These are phyloP conservation scores for Onychomys torridus DNA, from an alignment of 2,797 vertebrate species.

Conservation along the genomic window DNA sequence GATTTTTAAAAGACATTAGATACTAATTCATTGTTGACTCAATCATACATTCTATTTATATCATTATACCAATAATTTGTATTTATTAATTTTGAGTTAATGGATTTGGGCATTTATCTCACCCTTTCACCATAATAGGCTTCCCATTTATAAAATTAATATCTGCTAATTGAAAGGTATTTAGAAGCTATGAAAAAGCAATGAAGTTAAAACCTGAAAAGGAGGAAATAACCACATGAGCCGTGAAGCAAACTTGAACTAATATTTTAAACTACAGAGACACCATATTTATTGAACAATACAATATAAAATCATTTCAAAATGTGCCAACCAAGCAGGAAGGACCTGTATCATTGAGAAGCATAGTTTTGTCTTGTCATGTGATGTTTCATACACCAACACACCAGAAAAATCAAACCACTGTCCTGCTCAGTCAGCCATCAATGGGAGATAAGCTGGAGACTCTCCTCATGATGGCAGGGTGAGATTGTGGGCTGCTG, in stretches of 20 bases:
- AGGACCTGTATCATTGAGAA: not conserved
- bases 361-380: not conserved
- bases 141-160: conserved; percentile 38
- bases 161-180: not conserved
- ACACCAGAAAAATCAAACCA: not conserved
- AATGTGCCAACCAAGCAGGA: not conserved
- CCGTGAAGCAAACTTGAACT: not conserved
- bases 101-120: not conserved
- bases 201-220: not conserved
- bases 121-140: not conserved
- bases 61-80: not conserved
- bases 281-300: not conserved
- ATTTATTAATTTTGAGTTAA: not conserved
- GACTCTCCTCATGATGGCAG: not conserved
- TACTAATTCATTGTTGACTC: not conserved
- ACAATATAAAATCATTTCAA: not conserved
- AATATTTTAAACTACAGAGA: not conserved
- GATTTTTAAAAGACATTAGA: not conserved
- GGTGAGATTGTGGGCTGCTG: rapidly evolving
- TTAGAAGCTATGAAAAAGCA: not conserved
- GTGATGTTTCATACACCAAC: not conserved
- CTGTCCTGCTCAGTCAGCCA: not conserved
- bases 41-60: not conserved
- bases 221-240: not conserved
- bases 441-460: not conserved